Percentiles rank a stretch among this genome's conserved stretches.
These are phyloP conservation scores for Eremobia ochroleuca DNA, from an alignment of 2,888 invertebrate species.

Conservation along the genomic window DNA sequence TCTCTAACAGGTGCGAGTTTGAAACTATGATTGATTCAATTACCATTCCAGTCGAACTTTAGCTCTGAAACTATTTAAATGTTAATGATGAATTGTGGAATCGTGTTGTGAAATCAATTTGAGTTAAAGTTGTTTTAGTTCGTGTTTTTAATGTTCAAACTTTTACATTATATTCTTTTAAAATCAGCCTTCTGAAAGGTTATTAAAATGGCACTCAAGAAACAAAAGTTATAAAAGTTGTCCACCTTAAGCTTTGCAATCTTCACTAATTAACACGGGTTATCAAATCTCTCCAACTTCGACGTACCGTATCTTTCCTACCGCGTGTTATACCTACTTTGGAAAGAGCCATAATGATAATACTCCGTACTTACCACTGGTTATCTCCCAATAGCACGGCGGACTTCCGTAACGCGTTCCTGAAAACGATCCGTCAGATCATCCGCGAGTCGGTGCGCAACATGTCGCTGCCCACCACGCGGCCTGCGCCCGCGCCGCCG, in stretches of 20 bases:
- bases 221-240: slow-evolving; percentile 7
- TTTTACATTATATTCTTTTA: not conserved
- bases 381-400: slow-evolving; percentile 93
- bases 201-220: not conserved
- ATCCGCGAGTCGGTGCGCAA: slow-evolving; percentile 99
- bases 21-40: slow-evolving; percentile 44
- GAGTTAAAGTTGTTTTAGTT: slow-evolving; percentile 20
- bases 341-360: not conserved
- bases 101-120: slow-evolving; percentile 31
- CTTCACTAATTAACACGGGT: slow-evolving; percentile 14
- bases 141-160: slow-evolving; percentile 16
- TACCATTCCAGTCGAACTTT: slow-evolving; percentile 46
- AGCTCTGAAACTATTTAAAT: slow-evolving; percentile 59
- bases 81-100: slow-evolving; percentile 43
- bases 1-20: slow-evolving; percentile 95
- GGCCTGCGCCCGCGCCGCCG: slow-evolving; percentile 91
- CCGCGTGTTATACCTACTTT: not conserved
- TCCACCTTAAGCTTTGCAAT: slow-evolving; percentile 1
- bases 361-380: not conserved
- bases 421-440: slow-evolving; percentile 99
- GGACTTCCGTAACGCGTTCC: slow-evolving; percentile 98
- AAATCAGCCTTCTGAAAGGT: not conserved
- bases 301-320: not conserved
- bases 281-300: slow-evolving; percentile 18
- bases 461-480: slow-evolving; percentile 97